A percentile compares a stretch with the other conserved stretches of the same genome.
phyloP scores from a whole-genome alignment of 2,797 vertebrate species.

The Lindbergichthys nudifrons region DNA sequence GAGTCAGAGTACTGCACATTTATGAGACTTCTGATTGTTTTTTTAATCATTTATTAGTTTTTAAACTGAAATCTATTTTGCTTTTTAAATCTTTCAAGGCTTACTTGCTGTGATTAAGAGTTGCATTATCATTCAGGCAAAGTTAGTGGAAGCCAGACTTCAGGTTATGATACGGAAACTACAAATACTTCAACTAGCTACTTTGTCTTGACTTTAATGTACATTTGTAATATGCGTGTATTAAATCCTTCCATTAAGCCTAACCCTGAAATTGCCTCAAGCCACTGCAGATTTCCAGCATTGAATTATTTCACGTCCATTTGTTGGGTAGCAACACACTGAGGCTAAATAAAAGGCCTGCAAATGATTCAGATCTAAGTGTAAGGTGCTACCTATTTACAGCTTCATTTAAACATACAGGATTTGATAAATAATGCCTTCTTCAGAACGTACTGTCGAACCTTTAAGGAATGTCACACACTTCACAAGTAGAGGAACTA shows the following conservation, averaged over 20 bases:
- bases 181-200: slow-evolving; percentile 47
- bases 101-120: slow-evolving; percentile 33
- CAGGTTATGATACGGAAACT: slow-evolving; percentile 27
- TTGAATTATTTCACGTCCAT: slow-evolving; percentile 38
- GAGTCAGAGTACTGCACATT: slow-evolving; percentile 43
- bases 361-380: slow-evolving; percentile 53
- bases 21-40: slow-evolving; percentile 33
- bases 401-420: slow-evolving; percentile 62
- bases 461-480: slow-evolving; percentile 77
- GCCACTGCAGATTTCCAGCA: slow-evolving; percentile 59
- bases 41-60: slow-evolving; percentile 8
- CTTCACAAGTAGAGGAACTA: slow-evolving; percentile 72
- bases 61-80: slow-evolving; percentile 30
- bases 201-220: slow-evolving; percentile 40
- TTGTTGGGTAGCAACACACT: slow-evolving; percentile 33
- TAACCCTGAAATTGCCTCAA: slow-evolving; percentile 31
- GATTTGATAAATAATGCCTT: slow-evolving; percentile 67
- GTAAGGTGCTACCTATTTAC: slow-evolving; percentile 71
- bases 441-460: slow-evolving; percentile 63
- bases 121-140: slow-evolving; percentile 38
- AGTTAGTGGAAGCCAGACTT: slow-evolving; percentile 37
- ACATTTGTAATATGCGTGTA: slow-evolving; percentile 35
- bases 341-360: slow-evolving; percentile 49
- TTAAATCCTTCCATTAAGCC: slow-evolving; percentile 42
- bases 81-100: slow-evolving; percentile 37